Evolutionary conservation across 2,113 vertebrate species (phyloP), one percentile per base, ranked within the genome.

Genomic region (Chaetops frenatus): DNA sequence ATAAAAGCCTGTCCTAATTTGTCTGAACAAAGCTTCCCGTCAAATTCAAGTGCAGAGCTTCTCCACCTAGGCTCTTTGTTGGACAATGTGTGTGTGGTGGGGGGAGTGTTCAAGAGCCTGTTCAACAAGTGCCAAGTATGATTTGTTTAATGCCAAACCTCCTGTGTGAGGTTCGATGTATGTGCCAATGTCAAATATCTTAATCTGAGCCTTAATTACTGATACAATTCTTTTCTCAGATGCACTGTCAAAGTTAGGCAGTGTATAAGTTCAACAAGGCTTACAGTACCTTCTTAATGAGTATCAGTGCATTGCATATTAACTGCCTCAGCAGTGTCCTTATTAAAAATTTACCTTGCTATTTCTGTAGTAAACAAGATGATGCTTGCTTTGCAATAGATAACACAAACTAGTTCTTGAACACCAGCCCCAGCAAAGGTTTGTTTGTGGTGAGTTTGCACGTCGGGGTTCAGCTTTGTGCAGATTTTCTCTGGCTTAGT

Each of bases 1-100:
- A 50, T 90, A 82, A 93, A 93, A 95, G 29, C 82, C 86, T 90
- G 76, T 51, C 60, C 64, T 87, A 79, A 96, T 96, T 95, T 95
- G 42, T 94, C 62, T 91, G 74, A 94, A 94, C 71, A 96, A 90
- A 96, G 86, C 38, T 90, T 80, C 54, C 66, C 77, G 51, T 82
- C 87, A 79, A 51, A 56, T 94, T 66, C 69, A 77, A 91, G 50
- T 57, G 69, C 71, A 85, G 70, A 70, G 83, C 82, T 95, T 80
- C 81, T 82, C 76, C 72, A 92, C 83, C 88, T 90, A 54, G 45
- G 29, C 21, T 81, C 7, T 96, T 88, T 74, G 48, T 74, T 58
- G 90, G 58, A 88, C 72, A 58, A 8, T 47, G 64, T 42, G 8
- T 79, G 40, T 50, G 31, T 80, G 80, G 33, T 16, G 28, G 50